phyloP scores from a whole-genome alignment of 2,113 vertebrate genomes.

The Mugil cephalus region DNA sequence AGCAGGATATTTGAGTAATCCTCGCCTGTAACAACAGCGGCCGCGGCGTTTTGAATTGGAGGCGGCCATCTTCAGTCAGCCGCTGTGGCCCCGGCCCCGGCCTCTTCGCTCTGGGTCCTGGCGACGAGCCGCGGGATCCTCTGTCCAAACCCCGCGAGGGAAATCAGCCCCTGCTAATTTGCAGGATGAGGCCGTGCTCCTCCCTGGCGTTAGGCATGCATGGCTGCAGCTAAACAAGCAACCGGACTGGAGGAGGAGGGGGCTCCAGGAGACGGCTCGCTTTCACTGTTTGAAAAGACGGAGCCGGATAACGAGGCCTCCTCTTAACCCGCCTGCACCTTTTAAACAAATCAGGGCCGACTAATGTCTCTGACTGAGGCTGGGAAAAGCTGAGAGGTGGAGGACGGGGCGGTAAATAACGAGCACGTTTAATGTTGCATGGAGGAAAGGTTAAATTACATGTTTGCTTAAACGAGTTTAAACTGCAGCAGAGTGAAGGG shows the following conservation, averaged over 20 bases:
- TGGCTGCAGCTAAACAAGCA: slow-evolving; percentile 75
- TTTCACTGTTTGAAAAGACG: slow-evolving; percentile 68
- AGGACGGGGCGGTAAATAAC: slow-evolving; percentile 8
- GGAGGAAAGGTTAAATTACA: not conserved
- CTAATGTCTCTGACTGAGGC: slow-evolving; percentile 47
- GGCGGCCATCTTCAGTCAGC: slow-evolving; percentile 66
- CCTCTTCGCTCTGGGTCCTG: slow-evolving; percentile 51
- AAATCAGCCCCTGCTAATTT: slow-evolving; percentile 85
- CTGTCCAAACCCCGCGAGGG: slow-evolving; percentile 80
- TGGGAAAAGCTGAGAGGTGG: slow-evolving; percentile 46
- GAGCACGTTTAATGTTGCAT: not conserved
- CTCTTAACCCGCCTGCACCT: slow-evolving; percentile 63
- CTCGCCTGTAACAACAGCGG: slow-evolving; percentile 74
- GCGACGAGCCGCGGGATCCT: slow-evolving; percentile 63
- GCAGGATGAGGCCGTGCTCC: slow-evolving; percentile 74
- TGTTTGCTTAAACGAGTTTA: not conserved
- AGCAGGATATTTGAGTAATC: slow-evolving; percentile 80
- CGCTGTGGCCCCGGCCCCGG: slow-evolving; percentile 47
- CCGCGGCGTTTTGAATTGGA: slow-evolving; percentile 80
- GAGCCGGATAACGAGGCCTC: slow-evolving; percentile 64
- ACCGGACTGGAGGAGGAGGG: not conserved
- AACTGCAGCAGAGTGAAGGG: too few relatives aligned
- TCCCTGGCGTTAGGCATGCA: slow-evolving; percentile 72
- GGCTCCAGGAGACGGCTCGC: slow-evolving; percentile 33
- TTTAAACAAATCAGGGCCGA: slow-evolving; percentile 78